A percentile compares a stretch with the other conserved stretches of the same genome.
Conservation (phyloP, 1,140 invertebrate genomes). For the Lordiphosa mommai region DNA sequence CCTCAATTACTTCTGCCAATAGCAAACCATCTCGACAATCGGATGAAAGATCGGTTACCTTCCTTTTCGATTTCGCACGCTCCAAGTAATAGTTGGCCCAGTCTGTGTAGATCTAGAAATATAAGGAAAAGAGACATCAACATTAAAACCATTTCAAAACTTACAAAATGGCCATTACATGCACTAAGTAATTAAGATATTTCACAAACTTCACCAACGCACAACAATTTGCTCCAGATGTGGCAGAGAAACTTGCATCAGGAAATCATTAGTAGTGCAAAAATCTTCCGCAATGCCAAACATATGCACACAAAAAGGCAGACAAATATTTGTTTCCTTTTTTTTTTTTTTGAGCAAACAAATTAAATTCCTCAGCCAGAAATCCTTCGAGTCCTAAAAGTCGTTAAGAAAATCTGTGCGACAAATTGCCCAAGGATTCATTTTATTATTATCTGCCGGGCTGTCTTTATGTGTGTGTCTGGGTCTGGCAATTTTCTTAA, state of each 20-base stretch:
- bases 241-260: conserved; percentile 47
- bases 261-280: conserved; percentile 66
- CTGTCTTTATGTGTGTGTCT: conserved; percentile 1
- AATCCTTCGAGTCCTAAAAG: conserved; percentile 29
- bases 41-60: conserved; percentile 90
- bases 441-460: conserved; percentile 20
- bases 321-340: conserved; percentile 11
- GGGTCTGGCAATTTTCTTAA: conserved; percentile 17
- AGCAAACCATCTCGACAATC: conserved; percentile 95
- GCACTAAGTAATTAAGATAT: conserved; percentile 50
- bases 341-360: conserved; percentile 41
- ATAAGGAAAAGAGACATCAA: conserved; percentile 4
- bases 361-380: conserved; percentile 54
- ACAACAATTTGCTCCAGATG: conserved; percentile 30
- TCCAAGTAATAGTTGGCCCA: conserved; percentile 99
- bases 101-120: conserved; percentile 95
- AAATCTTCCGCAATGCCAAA: conserved; percentile 31
- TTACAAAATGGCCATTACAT: conserved; percentile 38
- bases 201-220: conserved; percentile 9
- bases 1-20: conserved; percentile 94
- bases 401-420: conserved; percentile 74
- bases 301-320: conserved; percentile 62
- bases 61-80: conserved; percentile 90
- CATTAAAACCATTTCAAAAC: conserved; percentile 21
- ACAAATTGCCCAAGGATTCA: conserved; percentile 45